These are phyloP conservation scores for Andrena praecox DNA, from an alignment of 2,888 invertebrate genomes.

Conservation along the genomic window DNA sequence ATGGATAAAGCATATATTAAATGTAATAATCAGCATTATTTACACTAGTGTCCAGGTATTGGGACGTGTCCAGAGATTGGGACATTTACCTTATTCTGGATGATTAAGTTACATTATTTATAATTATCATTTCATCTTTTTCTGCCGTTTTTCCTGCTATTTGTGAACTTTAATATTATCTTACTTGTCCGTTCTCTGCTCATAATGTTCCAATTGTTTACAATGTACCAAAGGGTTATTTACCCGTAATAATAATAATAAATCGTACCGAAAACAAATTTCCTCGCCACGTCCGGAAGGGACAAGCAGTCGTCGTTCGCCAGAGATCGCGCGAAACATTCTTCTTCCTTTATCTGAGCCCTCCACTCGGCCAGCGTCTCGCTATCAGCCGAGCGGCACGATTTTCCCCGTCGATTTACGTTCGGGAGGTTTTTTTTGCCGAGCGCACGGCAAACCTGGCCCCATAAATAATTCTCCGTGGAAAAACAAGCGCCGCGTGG, in stretches of 20 bases:
- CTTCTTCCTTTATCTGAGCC: constrained; percentile 36
- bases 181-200: too few species aligned
- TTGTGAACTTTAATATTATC: too few species aligned
- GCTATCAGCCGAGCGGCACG: constrained; percentile 35
- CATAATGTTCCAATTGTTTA: too few species aligned
- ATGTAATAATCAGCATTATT: too few species aligned
- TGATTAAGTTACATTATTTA: too few species aligned
- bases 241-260: not conserved
- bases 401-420: constrained; percentile 32
- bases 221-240: too few species aligned
- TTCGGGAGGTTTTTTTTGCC: constrained; percentile 23
- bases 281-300: not conserved
- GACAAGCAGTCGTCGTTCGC: constrained; percentile 3
- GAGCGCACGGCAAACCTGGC: not conserved
- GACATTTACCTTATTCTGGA: too few species aligned
- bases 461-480: constrained; percentile 37
- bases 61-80: too few species aligned
- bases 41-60: too few species aligned
- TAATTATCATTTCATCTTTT: too few species aligned
- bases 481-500: constrained; percentile 37
- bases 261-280: not conserved
- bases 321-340: constrained; percentile 22
- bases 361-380: not conserved
- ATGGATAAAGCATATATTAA: too few species aligned
- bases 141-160: too few species aligned